These are phyloP conservation scores for Tyto alba DNA, from an alignment of 2,113 vertebrate species.

Conservation along the genomic window DNA sequence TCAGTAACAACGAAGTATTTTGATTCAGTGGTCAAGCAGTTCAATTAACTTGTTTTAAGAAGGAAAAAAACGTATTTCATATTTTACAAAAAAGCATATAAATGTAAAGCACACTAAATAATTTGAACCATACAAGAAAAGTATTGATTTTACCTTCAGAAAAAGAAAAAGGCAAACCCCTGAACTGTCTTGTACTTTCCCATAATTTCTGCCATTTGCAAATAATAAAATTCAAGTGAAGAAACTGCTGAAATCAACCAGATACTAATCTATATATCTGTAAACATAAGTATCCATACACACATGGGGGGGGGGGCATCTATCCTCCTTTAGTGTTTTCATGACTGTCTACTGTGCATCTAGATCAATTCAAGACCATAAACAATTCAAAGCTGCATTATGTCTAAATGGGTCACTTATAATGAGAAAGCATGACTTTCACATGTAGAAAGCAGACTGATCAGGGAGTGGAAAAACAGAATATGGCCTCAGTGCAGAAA, in stretches of 20 bases:
- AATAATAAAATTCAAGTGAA: not conserved
- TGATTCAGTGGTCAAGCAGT: not conserved
- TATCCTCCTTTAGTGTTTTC: not conserved
- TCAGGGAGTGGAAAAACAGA: not conserved
- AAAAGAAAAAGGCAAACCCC: not conserved
- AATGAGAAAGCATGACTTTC: conserved; percentile 52
- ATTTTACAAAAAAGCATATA: not conserved
- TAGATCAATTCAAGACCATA: conserved; percentile 1
- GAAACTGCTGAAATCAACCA: not conserved
- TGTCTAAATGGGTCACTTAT: conserved; percentile 60
- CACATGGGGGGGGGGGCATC: not conserved
- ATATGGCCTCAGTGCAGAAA: not conserved
- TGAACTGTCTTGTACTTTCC: not conserved
- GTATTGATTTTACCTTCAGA: not conserved
- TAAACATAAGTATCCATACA: not conserved
- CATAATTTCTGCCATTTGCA: not conserved
- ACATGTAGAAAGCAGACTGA: conserved; percentile 23
- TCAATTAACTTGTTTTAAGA: not conserved
- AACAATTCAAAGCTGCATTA: conserved; percentile 30
- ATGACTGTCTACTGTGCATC: not conserved
- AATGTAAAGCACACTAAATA: not conserved
- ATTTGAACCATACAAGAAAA: not conserved
- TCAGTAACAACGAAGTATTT: not conserved
- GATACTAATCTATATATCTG: not conserved
- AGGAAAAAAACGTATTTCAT: not conserved